These are phyloP conservation scores for Sylvia borin DNA, from an alignment of 2,797 vertebrate species.

Conservation along the genomic window DNA sequence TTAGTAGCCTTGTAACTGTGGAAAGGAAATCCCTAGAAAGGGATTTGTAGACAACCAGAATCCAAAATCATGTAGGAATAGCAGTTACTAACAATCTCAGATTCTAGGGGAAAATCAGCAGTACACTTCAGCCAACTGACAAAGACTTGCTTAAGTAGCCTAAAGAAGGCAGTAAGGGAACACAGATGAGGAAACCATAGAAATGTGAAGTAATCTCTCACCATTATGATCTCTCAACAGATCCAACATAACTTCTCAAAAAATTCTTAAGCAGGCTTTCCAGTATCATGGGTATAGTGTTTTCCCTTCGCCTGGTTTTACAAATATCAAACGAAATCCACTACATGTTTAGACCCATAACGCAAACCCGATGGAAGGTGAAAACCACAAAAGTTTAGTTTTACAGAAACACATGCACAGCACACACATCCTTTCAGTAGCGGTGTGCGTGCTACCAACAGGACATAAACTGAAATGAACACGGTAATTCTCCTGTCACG, in stretches of 20 bases:
- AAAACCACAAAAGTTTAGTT: neutral
- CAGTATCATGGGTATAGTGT: accelerated
- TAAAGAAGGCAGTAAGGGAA: neutral
- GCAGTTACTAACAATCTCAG: neutral
- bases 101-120: neutral
- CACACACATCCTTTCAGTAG: neutral
- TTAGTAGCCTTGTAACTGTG: neutral
- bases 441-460: no score
- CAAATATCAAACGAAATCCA: neutral
- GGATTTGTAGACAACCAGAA: neutral
- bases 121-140: neutral
- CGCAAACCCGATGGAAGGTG: neutral
- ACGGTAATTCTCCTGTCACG: neutral
- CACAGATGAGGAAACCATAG: neutral
- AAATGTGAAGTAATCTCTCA: neutral
- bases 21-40: neutral
- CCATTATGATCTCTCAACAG: neutral
- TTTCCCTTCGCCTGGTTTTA: neutral
- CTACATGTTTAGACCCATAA: neutral
- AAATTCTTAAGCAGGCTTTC: neutral
- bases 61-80: neutral
- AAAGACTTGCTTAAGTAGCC: neutral
- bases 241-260: neutral
- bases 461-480: neutral
- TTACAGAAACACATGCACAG: neutral